These are phyloP conservation scores for Minunthozetes semirufus DNA, from an alignment of 2,888 invertebrate genomes.

Conservation along the genomic window DNA sequence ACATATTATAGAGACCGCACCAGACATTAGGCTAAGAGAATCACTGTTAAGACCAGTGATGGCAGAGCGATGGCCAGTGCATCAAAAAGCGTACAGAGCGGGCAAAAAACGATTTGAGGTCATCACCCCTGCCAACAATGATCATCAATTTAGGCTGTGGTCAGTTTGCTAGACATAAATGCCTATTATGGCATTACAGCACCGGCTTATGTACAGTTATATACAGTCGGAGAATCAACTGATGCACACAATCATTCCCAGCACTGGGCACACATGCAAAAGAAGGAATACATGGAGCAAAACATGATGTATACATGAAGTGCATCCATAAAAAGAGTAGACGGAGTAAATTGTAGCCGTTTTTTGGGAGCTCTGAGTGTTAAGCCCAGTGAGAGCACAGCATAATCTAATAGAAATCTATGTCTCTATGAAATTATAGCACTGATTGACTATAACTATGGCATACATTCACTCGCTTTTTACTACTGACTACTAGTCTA, in stretches of 20 bases:
- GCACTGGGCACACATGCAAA: slow-evolving; percentile 5
- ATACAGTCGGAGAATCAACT: neutral
- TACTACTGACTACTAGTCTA: neutral
- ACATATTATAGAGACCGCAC: neutral
- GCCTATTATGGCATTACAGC: slow-evolving; percentile 13
- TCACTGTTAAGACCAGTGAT: neutral
- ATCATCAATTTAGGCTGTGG: slow-evolving; percentile 27
- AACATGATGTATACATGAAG: slow-evolving; percentile 29
- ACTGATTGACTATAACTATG: neutral
- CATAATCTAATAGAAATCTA: slow-evolving; percentile 21
- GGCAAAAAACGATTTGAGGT: slow-evolving; percentile 22
- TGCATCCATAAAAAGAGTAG: slow-evolving; percentile 28
- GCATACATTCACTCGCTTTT: neutral
- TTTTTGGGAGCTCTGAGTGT: neutral
- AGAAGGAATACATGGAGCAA: slow-evolving; percentile 19
- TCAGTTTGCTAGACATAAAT: slow-evolving; percentile 26
- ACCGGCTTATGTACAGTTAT: neutral
- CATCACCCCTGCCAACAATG: slow-evolving; percentile 21
- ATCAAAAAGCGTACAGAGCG: neutral
- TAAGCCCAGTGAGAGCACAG: neutral
- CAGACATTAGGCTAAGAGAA: neutral
- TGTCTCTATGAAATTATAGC: slow-evolving; percentile 19
- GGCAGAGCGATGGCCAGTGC: slow-evolving; percentile 5
- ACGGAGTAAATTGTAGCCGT: neutral
- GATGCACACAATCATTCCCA: slow-evolving; percentile 14